These are phyloP conservation scores for Nothobranchius furzeri DNA, from an alignment of 2,113 vertebrate genomes.

Conservation along the genomic window DNA sequence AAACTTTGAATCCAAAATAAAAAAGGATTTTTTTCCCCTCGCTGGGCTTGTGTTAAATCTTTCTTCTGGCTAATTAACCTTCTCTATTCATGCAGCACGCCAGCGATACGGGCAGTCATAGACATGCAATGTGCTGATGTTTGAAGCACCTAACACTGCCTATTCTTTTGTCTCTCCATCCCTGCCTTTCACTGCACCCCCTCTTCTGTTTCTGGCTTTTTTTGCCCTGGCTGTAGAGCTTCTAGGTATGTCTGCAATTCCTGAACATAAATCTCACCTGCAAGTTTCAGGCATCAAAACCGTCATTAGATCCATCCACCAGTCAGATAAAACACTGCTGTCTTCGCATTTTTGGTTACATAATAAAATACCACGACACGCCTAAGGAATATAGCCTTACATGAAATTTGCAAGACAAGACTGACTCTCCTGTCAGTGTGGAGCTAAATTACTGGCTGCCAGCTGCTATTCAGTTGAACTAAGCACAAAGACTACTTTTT, in stretches of 20 bases:
- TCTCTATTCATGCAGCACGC: conserved; percentile 18
- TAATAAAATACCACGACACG: not conserved
- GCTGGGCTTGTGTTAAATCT: conserved; percentile 21
- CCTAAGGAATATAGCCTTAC: not conserved
- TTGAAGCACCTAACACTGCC: conserved; percentile 59
- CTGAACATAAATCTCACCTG: conserved; percentile 3
- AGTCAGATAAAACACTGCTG: conserved; percentile 24
- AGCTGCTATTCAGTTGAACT: not conserved
- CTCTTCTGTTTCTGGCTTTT: conserved; percentile 34
- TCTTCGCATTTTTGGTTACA: conserved; percentile 13
- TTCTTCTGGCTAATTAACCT: conserved; percentile 35
- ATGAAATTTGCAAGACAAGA: conserved; percentile 1
- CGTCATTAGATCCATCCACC: conserved; percentile 30
- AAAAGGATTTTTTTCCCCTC: conserved; percentile 5
- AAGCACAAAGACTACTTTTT: not conserved
- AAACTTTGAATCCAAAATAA: conserved; percentile 19
- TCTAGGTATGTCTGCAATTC: conserved; percentile 68
- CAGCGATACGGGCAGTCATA: conserved; percentile 14
- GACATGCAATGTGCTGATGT: conserved; percentile 43
- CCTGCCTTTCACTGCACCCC: conserved; percentile 16
- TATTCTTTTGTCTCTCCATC: conserved; percentile 60
- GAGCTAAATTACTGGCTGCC: not conserved
- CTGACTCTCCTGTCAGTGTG: not conserved
- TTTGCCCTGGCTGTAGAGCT: conserved; percentile 64
- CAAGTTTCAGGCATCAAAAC: conserved; percentile 12